Conservation (phyloP, 2,888 invertebrate genomes). For the Morpho helenor region DNA sequence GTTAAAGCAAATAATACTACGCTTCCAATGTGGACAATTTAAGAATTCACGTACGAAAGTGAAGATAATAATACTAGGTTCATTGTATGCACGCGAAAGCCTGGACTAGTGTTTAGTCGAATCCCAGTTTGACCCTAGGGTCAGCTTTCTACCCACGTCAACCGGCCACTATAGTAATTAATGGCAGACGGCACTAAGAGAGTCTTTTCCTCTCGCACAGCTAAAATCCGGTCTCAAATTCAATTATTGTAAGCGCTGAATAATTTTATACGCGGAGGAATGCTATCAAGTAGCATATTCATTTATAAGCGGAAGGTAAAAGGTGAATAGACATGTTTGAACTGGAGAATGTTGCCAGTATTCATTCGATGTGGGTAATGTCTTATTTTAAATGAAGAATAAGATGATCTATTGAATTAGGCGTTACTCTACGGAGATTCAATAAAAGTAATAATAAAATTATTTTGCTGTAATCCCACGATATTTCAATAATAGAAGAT, state of each 20-base stretch:
- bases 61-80: slow-evolving; percentile 16
- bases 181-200: slow-evolving; percentile 34
- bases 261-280: slow-evolving; percentile 18
- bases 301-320: slow-evolving; percentile 3
- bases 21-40: not conserved
- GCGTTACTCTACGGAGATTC: too few species aligned
- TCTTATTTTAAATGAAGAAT: too few species aligned
- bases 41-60: slow-evolving; percentile 21
- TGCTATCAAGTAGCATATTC: slow-evolving; percentile 15
- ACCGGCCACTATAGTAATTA: slow-evolving; percentile 56
- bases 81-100: slow-evolving; percentile 24
- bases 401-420: too few species aligned
- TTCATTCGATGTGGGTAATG: not conserved
- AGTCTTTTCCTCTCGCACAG: slow-evolving; percentile 21
- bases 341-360: too few species aligned
- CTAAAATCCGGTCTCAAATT: slow-evolving; percentile 27
- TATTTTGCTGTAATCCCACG: too few species aligned
- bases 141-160: slow-evolving; percentile 61
- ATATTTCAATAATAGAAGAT: too few species aligned
- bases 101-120: slow-evolving; percentile 22
- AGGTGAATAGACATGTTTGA: too few species aligned
- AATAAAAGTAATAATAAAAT: too few species aligned
- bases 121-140: slow-evolving; percentile 53
- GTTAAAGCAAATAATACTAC: too few species aligned
- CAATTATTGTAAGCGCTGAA: slow-evolving; percentile 22